Base-by-base conservation (phyloP, 2,888 invertebrate genomes). In the Acanthosepion esculentum region DNA sequence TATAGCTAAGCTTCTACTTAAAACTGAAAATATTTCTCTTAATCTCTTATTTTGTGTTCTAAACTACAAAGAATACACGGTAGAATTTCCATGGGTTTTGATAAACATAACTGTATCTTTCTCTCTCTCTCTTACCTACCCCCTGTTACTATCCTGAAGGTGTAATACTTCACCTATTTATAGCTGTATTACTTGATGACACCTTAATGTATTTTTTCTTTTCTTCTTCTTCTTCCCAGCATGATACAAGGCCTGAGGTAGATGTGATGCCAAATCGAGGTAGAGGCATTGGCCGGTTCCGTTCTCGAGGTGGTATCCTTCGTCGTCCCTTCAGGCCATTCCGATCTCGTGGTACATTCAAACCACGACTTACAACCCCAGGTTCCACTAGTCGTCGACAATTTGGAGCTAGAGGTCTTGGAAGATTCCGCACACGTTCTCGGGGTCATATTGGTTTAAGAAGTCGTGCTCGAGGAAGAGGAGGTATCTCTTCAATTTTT, bases 291-390 rank as follows among this genome's bases (percentile, higher is more conserved):
- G 78, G 78, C 10, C 78, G 78, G 18, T 78, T 78, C 78, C 78
- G 78, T 10, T 78, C 78, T 12, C 78, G 78, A 10, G 78, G n/a
- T 29, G 78, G 78, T n/a, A n/a, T 78, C 12, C 78, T 78, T 78
- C 78, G n/a, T 78, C 78, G n/a, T n/a, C 78, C 78, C 15, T 78
- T 78, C 29, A 78, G 78, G n/a, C 78, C 78, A n/a, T 78, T 78
- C 78, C 78, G 78, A 78, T 78, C 78, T 78, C 78, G 78, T n/a
- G 78, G 78, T n/a, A 78, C 78, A 78, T 78, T 78, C 78, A 78
- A 78, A n/a, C n/a, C 78, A n/a, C 78, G 78, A 33, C 10, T 78
- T 15, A 78, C 78, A n/a, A 78, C 78, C n/a, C 78, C n/a, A 15
- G 15, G 78, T n/a, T 78, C n/a, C 78, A 78, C n/a, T 78, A 12